phyloP scores from a whole-genome alignment of 2,888 invertebrate genomes.

The Tetragonisca angustula region DNA sequence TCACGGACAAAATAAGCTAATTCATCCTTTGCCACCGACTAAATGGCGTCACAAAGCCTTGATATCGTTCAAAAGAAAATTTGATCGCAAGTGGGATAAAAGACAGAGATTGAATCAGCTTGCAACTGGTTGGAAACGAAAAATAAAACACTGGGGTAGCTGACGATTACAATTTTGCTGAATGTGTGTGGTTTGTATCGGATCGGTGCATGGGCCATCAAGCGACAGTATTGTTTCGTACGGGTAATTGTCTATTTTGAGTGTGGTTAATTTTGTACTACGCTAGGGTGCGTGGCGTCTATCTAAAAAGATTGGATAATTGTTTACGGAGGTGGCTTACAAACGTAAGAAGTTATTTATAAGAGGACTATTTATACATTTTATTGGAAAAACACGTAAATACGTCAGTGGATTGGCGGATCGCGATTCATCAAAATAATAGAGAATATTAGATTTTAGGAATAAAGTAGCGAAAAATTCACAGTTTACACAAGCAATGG shows the following conservation, averaged over 20 bases:
- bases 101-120: not conserved
- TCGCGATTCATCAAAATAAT: not conserved
- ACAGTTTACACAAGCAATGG: not conserved
- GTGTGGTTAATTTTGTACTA: not conserved
- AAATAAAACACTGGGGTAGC: not conserved
- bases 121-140: not conserved
- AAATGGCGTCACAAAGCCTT: not conserved
- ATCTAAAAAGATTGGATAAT: not conserved
- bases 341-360: not conserved
- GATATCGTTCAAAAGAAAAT: not conserved
- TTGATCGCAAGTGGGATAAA: not conserved
- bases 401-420: not conserved
- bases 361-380: not conserved
- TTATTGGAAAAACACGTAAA: not conserved
- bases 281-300: not conserved
- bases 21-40: not conserved
- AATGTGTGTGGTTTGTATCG: not conserved
- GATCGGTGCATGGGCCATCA: not conserved
- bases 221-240: slow-evolving; percentile 1
- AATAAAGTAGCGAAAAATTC: not conserved
- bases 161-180: not conserved
- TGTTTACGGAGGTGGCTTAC: not conserved
- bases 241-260: slow-evolving; percentile 8
- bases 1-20: not conserved
- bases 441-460: not conserved